Evolutionary conservation across 2,888 invertebrate genomes (phyloP).

Genomic region (Hanleya hanleyi): DNA sequence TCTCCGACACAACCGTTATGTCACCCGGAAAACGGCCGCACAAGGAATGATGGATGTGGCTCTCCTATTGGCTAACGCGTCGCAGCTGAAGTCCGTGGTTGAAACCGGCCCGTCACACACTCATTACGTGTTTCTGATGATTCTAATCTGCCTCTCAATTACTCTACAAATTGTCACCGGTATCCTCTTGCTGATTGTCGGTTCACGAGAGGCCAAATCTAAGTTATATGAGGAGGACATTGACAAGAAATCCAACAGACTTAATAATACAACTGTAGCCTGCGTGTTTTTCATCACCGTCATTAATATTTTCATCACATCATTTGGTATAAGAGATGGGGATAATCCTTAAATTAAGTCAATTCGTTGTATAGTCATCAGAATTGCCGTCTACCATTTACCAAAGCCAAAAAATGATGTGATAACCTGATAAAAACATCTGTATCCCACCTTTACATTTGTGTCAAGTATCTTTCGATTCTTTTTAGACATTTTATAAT

Average conservation of each 20-base stretch:
- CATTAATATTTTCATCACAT: constrained; percentile 9
- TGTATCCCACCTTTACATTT: too few relatives aligned
- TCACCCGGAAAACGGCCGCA: constrained; percentile 12
- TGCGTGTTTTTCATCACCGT: constrained; percentile 30
- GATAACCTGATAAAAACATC: too few relatives aligned
- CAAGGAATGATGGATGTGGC: constrained; percentile 17
- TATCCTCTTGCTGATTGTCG: constrained; percentile 1
- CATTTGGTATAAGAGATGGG: constrained; percentile 11
- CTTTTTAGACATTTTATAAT: too few relatives aligned
- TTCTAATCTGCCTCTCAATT: background rate
- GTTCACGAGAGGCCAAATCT: background rate
- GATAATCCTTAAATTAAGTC: too few relatives aligned
- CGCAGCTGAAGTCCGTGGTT: constrained; percentile 5
- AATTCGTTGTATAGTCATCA: too few relatives aligned
- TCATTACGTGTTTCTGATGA: background rate
- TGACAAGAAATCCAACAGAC: background rate
- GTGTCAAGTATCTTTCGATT: too few relatives aligned
- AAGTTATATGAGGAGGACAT: background rate
- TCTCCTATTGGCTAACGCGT: constrained; percentile 10
- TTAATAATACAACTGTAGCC: constrained; percentile 23
- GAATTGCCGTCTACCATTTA: too few relatives aligned
- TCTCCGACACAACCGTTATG: constrained; percentile 14
- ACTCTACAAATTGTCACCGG: background rate
- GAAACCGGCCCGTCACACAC: background rate
- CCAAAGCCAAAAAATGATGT: too few relatives aligned